Evolutionary conservation across 2,888 invertebrate species (phyloP).

Genomic region (Eupithecia tripunctaria): DNA sequence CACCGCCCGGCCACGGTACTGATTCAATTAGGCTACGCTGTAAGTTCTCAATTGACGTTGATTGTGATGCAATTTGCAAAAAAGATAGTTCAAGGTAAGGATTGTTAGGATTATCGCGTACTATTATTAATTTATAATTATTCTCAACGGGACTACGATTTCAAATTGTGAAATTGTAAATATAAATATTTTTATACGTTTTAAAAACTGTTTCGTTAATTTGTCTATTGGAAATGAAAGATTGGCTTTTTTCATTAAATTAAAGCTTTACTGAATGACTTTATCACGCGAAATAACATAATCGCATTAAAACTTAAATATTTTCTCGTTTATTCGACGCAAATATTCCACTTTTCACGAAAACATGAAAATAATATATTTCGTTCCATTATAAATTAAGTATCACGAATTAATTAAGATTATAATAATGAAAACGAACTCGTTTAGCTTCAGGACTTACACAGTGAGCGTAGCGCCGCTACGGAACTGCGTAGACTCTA

Average conservation of each 20-base stretch:
- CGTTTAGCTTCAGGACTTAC: constrained; percentile 32
- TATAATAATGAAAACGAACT: constrained; percentile 43
- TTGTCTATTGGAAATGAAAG: no score
- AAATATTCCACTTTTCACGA: not conserved
- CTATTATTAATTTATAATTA: not conserved
- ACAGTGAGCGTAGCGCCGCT: constrained; percentile 11
- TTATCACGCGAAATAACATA: not conserved
- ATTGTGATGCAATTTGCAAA: not conserved
- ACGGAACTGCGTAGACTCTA: not conserved
- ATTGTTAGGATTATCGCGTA: not conserved
- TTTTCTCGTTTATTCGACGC: not conserved
- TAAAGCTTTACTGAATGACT: no score
- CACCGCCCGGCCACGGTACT: not conserved
- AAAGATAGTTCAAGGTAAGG: not conserved
- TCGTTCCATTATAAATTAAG: constrained; percentile 25
- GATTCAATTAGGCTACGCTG: not conserved
- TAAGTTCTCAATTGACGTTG: not conserved
- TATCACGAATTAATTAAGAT: constrained; percentile 41
- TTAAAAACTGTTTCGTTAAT: no score
- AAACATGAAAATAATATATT: constrained; percentile 22
- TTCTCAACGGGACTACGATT: not conserved
- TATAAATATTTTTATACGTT: no score
- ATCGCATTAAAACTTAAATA: not conserved
- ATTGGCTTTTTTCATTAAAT: no score
- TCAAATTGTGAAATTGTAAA: not conserved